These are phyloP conservation scores for Plodia interpunctella DNA, from an alignment of 1,140 invertebrate genomes.

Conservation along the genomic window DNA sequence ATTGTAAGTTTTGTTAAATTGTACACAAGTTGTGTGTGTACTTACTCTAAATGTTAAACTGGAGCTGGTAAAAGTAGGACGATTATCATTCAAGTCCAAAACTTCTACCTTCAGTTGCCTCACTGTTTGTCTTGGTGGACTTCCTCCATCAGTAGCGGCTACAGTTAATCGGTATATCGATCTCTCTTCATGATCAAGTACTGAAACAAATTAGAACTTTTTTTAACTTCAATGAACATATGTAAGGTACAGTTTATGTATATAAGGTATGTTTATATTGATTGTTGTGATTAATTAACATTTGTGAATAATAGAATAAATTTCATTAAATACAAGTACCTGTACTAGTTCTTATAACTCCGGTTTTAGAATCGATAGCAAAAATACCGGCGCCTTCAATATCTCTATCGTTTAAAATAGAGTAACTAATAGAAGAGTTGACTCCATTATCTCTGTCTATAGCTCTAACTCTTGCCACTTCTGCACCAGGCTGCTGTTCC, in stretches of 20 bases:
- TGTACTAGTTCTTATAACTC: slow-evolving; percentile 91
- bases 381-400: slow-evolving; percentile 91
- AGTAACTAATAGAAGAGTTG: slow-evolving; percentile 93
- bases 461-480: slow-evolving; percentile 90
- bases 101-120: slow-evolving; percentile 91
- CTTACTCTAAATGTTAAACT: slow-evolving; percentile 91
- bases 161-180: slow-evolving; percentile 91
- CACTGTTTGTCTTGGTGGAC: slow-evolving; percentile 87
- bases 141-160: slow-evolving; percentile 91
- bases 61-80: slow-evolving; percentile 93
- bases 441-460: slow-evolving; percentile 91
- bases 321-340: slow-evolving; percentile 35
- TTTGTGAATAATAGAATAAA: no score
- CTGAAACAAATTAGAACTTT: slow-evolving; percentile 42
- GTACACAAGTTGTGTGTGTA: no score
- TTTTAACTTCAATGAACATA: no score
- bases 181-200: slow-evolving; percentile 93
- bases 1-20: no score
- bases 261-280: no score
- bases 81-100: slow-evolving; percentile 92
- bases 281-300: no score
- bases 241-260: no score
- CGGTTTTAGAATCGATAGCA: slow-evolving; percentile 89
- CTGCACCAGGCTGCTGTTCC: slow-evolving; percentile 89
- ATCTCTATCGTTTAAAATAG: slow-evolving; percentile 89